Percentiles rank a stretch among this genome's conserved stretches.
Evolutionary conservation across 2,888 invertebrate species (phyloP).

Genomic region (Chaitophorus viminalis): DNA sequence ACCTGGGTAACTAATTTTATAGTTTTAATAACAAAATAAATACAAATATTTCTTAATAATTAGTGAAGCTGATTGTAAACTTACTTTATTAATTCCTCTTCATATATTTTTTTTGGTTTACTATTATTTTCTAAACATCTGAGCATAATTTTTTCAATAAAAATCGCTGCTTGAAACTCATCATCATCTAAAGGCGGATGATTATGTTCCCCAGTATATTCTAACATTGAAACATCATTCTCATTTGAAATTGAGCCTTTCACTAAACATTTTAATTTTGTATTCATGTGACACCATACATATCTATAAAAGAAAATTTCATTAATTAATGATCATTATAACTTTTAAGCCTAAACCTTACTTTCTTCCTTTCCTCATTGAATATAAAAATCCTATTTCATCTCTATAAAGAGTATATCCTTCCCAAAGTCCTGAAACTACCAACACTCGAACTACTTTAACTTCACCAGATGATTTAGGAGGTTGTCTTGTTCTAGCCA

Average conservation of each 20-base stretch:
- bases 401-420: slow-evolving; percentile 53
- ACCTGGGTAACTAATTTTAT: slow-evolving; percentile 43
- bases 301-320: slow-evolving; percentile 22
- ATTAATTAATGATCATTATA: not conserved
- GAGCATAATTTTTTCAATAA: slow-evolving; percentile 57
- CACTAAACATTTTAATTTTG: slow-evolving; percentile 56
- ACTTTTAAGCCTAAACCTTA: not conserved
- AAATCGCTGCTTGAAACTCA: slow-evolving; percentile 58
- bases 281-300: slow-evolving; percentile 56
- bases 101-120: slow-evolving; percentile 55
- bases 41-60: not conserved
- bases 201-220: slow-evolving; percentile 53
- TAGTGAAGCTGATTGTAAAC: not conserved
- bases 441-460: slow-evolving; percentile 30
- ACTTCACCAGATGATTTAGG: slow-evolving; percentile 44
- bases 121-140: slow-evolving; percentile 37
- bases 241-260: slow-evolving; percentile 46
- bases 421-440: slow-evolving; percentile 50
- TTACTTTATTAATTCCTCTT: slow-evolving; percentile 56
- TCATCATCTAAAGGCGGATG: slow-evolving; percentile 42
- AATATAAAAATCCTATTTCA: slow-evolving; percentile 54
- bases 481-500: slow-evolving; percentile 52
- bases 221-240: slow-evolving; percentile 20
- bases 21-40: not conserved
- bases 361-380: slow-evolving; percentile 58